Base-by-base conservation (phyloP, 2,888 invertebrate species). In the Masnerella sp. region DNA sequence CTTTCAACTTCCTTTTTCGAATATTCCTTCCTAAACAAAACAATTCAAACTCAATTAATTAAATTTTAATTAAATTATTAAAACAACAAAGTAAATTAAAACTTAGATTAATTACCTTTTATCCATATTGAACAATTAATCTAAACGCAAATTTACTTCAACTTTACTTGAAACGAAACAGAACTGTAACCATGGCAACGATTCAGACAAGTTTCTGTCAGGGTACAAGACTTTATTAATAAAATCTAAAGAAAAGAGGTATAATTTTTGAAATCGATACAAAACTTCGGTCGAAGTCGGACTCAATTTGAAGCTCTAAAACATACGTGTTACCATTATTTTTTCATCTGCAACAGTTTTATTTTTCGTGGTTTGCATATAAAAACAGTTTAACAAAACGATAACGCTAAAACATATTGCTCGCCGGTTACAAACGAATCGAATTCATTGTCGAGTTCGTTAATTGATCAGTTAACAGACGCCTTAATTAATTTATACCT, bases 311-410 rank as follows among this genome's bases (percentile, higher is more conserved):
- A 49, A 59, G 15, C 5, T 30, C 20, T 14, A 47, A 49, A 47
- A 30, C 15, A 45, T 43, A 20, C 43, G 25, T n/a, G n/a, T n/a
- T n/a, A n/a, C n/a, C n/a, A n/a, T 34, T 38, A 18, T 3, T 59
- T 20, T 17, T 28, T 3, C 28, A 28, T 28, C n/a, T 28, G 28
- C 62, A 72, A 73, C 59, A 61, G 5, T 30, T 59, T 59, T 34
- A 64, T 74, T 47, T 38, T 43, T 28, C 45, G 54, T 69, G 54
- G n/a, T 74, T 52, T 15, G 36, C 47, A 52, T 71, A 65, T 65
- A 62, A 62, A 52, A 56, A 70, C 42, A 51, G 18, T 70, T 49
- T 64, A 71, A 64, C 49, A 64, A 71, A 71, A 65, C 54, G 5
- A 34, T 11, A 11, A 62, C 22, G 7, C 20, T 47, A 45, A 47